Evolutionary conservation across 2,113 vertebrate genomes (phyloP).

Genomic region (Acanthisitta chloris): DNA sequence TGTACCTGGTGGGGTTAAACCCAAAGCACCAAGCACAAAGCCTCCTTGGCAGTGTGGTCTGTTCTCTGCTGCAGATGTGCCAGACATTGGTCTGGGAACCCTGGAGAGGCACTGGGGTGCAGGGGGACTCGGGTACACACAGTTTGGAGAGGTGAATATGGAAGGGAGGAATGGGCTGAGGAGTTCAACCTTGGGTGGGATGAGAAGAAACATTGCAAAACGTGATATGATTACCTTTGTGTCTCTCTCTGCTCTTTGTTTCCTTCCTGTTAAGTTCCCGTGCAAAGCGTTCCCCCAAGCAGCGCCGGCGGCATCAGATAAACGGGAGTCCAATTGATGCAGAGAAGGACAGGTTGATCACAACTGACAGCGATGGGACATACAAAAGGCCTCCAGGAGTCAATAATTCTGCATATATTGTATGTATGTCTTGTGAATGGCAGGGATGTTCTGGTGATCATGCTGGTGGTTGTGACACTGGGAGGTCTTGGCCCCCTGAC

Average conservation of each 20-base stretch:
- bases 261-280: constrained; percentile 72
- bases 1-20: not conserved
- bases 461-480: not conserved
- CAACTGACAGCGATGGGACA: constrained; percentile 89
- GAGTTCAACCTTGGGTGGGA: not conserved
- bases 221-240: not conserved
- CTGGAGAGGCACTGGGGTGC: not conserved
- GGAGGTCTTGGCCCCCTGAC: not conserved
- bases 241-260: not conserved
- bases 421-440: constrained; percentile 67
- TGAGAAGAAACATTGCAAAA: not conserved
- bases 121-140: not conserved
- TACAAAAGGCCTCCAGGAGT: constrained; percentile 94
- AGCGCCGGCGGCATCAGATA: constrained; percentile 86
- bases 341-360: constrained; percentile 91
- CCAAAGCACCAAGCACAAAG: not conserved
- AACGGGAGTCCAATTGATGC: constrained; percentile 85
- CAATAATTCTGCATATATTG: constrained; percentile 95
- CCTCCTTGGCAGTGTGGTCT: not conserved
- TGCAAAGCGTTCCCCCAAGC: constrained; percentile 90
- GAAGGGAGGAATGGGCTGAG: not conserved
- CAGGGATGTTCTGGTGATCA: not conserved
- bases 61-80: not conserved
- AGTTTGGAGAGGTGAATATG: not conserved
- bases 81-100: not conserved